Evolutionary conservation across 1,140 invertebrate species (phyloP).

Genomic region (Bilobella aurantiaca): DNA sequence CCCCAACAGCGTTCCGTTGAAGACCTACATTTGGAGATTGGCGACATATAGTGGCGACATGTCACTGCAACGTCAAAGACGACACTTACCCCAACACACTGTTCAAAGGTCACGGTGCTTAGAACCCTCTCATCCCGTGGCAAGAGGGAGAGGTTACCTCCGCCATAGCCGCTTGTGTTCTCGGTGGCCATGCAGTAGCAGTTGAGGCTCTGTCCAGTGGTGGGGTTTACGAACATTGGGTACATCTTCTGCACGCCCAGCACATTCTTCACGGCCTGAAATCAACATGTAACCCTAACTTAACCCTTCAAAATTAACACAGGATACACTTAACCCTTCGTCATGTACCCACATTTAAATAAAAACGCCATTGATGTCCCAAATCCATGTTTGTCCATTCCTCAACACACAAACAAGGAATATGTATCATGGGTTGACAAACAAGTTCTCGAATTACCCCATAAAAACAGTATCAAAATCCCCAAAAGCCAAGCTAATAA

Average conservation of each 20-base stretch:
- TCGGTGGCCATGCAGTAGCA: not conserved
- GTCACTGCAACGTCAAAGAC: conserved; percentile 12
- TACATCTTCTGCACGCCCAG: not conserved
- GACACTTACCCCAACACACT: not conserved
- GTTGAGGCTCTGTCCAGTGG: not conserved
- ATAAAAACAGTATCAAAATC: too few relatives aligned
- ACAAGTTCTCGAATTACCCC: too few relatives aligned
- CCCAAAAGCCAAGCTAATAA: too few relatives aligned
- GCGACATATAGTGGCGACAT: conserved; percentile 36
- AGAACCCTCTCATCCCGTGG: not conserved
- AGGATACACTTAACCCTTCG: too few relatives aligned
- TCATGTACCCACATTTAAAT: too few relatives aligned
- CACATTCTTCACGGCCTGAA: conserved; percentile 3
- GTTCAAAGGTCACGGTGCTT: not conserved
- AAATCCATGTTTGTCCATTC: too few relatives aligned
- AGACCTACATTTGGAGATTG: too few relatives aligned
- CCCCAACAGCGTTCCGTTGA: conserved; percentile 66
- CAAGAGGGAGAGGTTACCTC: not conserved
- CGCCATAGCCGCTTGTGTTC: not conserved
- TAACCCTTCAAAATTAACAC: not conserved
- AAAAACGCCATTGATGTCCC: too few relatives aligned
- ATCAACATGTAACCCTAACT: not conserved
- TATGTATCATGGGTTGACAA: too few relatives aligned
- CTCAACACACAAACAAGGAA: too few relatives aligned
- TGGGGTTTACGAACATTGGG: not conserved